phyloP scores from a whole-genome alignment of 2,797 vertebrate species.

The Streptopelia turtur region DNA sequence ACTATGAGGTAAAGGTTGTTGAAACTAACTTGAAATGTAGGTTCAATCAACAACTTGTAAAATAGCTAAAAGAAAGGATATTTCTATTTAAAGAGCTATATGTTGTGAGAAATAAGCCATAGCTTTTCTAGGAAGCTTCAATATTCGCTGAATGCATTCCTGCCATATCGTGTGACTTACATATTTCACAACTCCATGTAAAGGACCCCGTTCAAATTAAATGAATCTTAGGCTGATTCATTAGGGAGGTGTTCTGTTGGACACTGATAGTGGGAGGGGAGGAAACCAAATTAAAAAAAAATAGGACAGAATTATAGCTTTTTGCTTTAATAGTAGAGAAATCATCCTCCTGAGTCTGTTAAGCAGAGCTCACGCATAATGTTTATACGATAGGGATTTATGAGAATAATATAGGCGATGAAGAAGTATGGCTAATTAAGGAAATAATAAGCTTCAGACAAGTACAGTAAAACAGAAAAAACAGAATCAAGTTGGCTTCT shows the following conservation, averaged over 20 bases:
- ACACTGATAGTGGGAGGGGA: not conserved
- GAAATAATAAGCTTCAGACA: not conserved
- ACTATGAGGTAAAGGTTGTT: not conserved
- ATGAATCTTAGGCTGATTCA: not conserved
- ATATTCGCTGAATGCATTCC: not conserved
- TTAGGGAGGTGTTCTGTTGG: not conserved
- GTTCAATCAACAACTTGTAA: not conserved
- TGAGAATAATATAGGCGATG: not conserved
- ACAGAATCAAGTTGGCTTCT: not conserved
- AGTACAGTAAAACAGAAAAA: not conserved
- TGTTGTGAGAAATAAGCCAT: not conserved
- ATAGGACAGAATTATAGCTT: not conserved
- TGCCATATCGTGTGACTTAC: fast-evolving
- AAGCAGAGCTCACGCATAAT: not conserved
- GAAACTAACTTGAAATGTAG: not conserved
- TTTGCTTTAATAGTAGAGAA: not conserved
- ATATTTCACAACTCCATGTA: not conserved
- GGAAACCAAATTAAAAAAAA: not conserved
- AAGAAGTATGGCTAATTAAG: not conserved
- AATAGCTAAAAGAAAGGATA: not conserved
- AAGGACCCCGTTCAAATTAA: not conserved
- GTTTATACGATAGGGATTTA: not conserved
- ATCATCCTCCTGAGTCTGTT: not conserved
- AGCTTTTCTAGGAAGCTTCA: not conserved
- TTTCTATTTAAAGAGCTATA: not conserved